Evolutionary conservation across 2,113 vertebrate species (phyloP).

Genomic region (Ahaetulla prasina): DNA sequence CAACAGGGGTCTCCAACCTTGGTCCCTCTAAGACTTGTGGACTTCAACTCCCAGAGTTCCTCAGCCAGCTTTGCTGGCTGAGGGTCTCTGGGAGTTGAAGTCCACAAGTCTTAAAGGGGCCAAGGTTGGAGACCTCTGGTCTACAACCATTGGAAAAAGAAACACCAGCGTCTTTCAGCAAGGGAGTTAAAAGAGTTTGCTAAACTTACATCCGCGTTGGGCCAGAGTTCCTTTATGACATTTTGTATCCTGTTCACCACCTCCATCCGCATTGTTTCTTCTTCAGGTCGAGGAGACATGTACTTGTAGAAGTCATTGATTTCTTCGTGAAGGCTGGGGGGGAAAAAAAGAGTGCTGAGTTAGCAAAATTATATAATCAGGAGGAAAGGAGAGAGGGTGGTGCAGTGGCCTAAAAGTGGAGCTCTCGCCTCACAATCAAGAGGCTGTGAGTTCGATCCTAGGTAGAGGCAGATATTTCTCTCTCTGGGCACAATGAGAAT

Average conservation of each 20-base stretch:
- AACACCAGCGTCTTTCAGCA: neutral
- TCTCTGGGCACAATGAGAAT: too few species aligned
- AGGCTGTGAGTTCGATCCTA: too few species aligned
- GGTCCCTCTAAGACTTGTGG: too few species aligned
- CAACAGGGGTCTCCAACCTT: neutral
- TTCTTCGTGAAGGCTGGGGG: constrained; percentile 88
- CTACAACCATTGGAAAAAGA: neutral
- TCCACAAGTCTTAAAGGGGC: too few species aligned
- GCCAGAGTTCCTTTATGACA: constrained; percentile 95
- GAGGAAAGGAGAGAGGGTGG: neutral
- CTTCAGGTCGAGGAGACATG: constrained; percentile 92
- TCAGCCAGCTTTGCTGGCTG: too few species aligned
- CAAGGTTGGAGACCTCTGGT: too few species aligned
- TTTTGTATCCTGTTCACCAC: constrained; percentile 93
- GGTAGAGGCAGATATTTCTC: too few species aligned
- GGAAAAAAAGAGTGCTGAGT: neutral
- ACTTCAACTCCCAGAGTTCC: too few species aligned
- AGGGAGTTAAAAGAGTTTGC: neutral
- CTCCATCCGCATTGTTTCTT: constrained; percentile 93
- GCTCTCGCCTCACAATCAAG: too few species aligned
- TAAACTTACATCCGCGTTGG: constrained; percentile 84
- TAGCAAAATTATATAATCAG: neutral
- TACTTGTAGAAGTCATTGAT: constrained; percentile 95
- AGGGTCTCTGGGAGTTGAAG: too few species aligned
- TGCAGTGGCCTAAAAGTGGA: too few species aligned